Evolutionary conservation across 2,113 vertebrate genomes (phyloP).

Genomic region (Zingel zingel): DNA sequence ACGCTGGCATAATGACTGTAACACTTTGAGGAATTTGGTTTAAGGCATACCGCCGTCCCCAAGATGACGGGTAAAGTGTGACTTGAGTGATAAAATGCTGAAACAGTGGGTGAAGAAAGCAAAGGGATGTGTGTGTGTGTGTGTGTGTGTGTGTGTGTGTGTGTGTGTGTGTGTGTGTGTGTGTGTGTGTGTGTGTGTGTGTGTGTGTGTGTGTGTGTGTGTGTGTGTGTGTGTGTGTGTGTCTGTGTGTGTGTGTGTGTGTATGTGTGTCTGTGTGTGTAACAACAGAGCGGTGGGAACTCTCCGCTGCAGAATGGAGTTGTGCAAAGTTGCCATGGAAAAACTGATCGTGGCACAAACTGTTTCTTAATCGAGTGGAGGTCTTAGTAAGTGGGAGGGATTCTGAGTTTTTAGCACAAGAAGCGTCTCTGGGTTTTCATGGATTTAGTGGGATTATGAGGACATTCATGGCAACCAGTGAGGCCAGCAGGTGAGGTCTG

Average conservation of each 20-base stretch:
- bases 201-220: conserved; percentile 24
- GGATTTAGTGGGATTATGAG: conserved; percentile 90
- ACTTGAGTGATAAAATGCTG: conserved; percentile 53
- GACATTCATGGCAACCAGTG: conserved; percentile 91
- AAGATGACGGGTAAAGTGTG: conserved; percentile 21
- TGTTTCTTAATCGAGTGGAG: conserved; percentile 69
- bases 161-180: conserved; percentile 22
- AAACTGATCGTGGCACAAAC: conserved; percentile 72
- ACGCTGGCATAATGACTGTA: not conserved
- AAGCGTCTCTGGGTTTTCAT: conserved; percentile 80
- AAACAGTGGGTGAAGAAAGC: conserved; percentile 45
- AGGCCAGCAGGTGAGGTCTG: conserved; percentile 93
- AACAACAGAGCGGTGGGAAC: conserved; percentile 39
- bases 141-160: too few relatives aligned
- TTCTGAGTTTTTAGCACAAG: conserved; percentile 59
- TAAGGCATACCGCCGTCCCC: not conserved
- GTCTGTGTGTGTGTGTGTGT: conserved; percentile 31
- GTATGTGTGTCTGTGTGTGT: conserved; percentile 22
- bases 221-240: conserved; percentile 30
- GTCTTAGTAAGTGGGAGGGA: conserved; percentile 66
- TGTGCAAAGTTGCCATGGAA: conserved; percentile 82
- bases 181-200: conserved; percentile 41
- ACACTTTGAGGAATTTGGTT: not conserved
- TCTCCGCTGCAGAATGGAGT: conserved; percentile 77
- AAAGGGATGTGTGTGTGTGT: conserved; percentile 24